phyloP scores from a whole-genome alignment of 2,888 invertebrate genomes.

The Dicranocentrus wangi region DNA sequence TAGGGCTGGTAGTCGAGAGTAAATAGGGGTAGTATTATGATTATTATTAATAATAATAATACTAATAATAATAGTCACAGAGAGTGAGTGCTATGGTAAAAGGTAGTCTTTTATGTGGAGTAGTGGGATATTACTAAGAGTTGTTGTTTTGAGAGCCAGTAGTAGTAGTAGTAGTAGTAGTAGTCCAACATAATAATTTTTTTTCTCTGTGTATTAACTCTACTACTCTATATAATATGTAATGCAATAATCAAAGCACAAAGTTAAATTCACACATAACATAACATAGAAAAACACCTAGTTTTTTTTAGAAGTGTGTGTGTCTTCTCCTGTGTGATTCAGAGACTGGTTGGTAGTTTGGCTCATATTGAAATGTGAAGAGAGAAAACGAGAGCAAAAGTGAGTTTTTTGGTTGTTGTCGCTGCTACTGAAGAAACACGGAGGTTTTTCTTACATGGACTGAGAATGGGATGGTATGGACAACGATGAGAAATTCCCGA shows the following conservation, averaged over 20 bases:
- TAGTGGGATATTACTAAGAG: no score
- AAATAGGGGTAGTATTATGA: not conserved
- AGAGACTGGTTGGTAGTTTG: conserved; percentile 1
- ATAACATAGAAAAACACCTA: conserved; percentile 48
- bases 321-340: conserved; percentile 20
- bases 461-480: conserved; percentile 17
- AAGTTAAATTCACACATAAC: conserved; percentile 33
- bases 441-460: no score
- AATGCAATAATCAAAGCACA: conserved; percentile 29
- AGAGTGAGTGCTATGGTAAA: not conserved
- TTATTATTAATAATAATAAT: not conserved
- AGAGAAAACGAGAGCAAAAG: not conserved
- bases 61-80: not conserved
- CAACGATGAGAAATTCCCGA: no score
- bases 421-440: no score
- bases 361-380: conserved; percentile 14
- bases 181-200: not conserved
- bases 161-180: not conserved
- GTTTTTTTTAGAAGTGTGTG: conserved; percentile 35
- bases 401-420: not conserved
- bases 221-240: conserved; percentile 11
- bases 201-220: conserved; percentile 10
- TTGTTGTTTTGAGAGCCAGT: no score
- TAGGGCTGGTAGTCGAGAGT: no score
- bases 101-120: not conserved